Evolutionary conservation across 2,888 invertebrate species (phyloP).

Genomic region (Caenorhabditis imperialis): DNA sequence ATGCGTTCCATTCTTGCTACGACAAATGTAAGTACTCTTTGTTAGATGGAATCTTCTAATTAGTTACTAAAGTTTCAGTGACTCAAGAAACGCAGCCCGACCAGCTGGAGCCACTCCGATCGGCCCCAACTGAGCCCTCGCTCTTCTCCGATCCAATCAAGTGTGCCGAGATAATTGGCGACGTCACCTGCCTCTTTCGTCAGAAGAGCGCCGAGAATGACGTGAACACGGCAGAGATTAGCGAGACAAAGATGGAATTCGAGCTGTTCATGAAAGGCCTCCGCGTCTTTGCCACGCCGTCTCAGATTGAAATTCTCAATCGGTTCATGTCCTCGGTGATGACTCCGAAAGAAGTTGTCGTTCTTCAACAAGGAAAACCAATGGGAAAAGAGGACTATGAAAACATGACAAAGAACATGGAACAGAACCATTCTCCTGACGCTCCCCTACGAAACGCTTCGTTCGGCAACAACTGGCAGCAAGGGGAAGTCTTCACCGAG

Average conservation of each 20-base stretch:
- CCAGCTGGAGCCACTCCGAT: slow-evolving; percentile 41
- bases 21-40: slow-evolving; percentile 35
- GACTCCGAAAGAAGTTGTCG: slow-evolving; percentile 21
- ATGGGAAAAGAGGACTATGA: slow-evolving; percentile 63
- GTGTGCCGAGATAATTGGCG: slow-evolving; percentile 62
- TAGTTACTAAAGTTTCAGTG: slow-evolving; percentile 17
- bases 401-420: slow-evolving; percentile 53
- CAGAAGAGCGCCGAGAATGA: slow-evolving; percentile 57
- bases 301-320: slow-evolving; percentile 65
- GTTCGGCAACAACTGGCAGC: slow-evolving; percentile 52
- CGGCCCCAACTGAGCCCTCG: slow-evolving; percentile 40
- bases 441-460: slow-evolving; percentile 1
- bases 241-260: slow-evolving; percentile 64
- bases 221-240: slow-evolving; percentile 29
- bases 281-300: slow-evolving; percentile 61
- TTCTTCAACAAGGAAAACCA: slow-evolving; percentile 53
- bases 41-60: not conserved
- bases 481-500: slow-evolving; percentile 45
- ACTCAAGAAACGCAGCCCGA: slow-evolving; percentile 33
- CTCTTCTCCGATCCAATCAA: slow-evolving; percentile 66
- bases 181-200: slow-evolving; percentile 56
- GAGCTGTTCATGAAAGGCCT: slow-evolving; percentile 64
- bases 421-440: slow-evolving; percentile 20
- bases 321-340: slow-evolving; percentile 28
- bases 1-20: slow-evolving; percentile 61